Evolutionary conservation across 2,888 invertebrate species (phyloP), one percentile per base, ranked within the genome.

Genomic region (Cerceris ruficornis): DNA sequence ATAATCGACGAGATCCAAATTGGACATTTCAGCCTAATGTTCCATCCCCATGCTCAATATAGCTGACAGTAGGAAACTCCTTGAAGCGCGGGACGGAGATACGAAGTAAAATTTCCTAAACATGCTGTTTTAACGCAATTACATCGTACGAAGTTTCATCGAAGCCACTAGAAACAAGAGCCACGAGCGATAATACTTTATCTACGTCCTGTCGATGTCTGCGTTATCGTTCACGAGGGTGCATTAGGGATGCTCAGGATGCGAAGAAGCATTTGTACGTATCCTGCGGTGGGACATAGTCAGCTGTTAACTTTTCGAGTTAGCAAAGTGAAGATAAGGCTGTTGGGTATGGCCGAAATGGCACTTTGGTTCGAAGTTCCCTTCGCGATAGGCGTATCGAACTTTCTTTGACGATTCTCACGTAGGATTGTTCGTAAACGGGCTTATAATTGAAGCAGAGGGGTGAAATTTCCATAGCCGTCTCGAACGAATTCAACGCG

Each of bases 291-390:
- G 80, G 69, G 76, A 70, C 75, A 75, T 72, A 80, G 80, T 81
- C 80, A 81, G 84, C 78, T 81, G 86, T 84, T 83, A 85, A 85
- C 85, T 86, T 83, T 83, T 73, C 84, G 84, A 86, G 81, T 83
- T 86, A 84, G 82, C 80, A 70, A 62, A 46, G 73, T 60, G 28
- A 4, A 84, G 85, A 85, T 85, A 85, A 86, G 86, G 61, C 71
- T 70, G 71, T 61, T 46, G 75, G 73, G 72, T 54, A 62, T 49
- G 57, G 68, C 17, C 68, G 71, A 83, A 28, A 83, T 61, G 69
- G 72, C 75, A 75, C 66, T 83, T 74, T 52, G 55, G 55, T 57
- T 60, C 46, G 54, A 69, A 75, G 81, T 81, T 77, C 67, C 58
- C 28, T 49, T 64, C 74, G 65, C 71, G 81, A 81, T 75, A 75